These are phyloP conservation scores for Lasioglossum oenotherae DNA, from an alignment of 2,888 invertebrate genomes.

Conservation along the genomic window DNA sequence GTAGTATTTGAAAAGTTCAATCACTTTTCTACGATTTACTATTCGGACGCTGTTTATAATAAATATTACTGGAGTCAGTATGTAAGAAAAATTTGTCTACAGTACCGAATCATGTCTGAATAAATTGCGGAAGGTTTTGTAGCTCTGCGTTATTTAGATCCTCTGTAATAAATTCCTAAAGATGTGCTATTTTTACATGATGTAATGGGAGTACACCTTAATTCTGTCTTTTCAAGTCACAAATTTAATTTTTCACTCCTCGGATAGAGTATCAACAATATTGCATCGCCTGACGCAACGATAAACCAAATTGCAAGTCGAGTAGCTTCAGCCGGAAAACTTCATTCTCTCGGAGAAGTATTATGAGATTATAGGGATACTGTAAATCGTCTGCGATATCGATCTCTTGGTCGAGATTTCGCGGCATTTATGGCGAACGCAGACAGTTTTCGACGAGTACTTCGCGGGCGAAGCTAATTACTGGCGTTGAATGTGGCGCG, in stretches of 20 bases:
- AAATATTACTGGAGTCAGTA: background rate
- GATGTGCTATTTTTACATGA: background rate
- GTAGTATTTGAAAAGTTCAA: background rate
- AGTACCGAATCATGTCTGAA: background rate
- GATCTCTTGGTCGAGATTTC: background rate
- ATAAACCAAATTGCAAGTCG: background rate
- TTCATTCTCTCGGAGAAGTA: background rate
- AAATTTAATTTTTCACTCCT: background rate
- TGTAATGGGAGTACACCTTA: no score
- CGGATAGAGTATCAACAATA: background rate
- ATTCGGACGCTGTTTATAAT: background rate
- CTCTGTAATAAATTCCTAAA: background rate
- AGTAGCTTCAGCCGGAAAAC: background rate
- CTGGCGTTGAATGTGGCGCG: constrained; percentile 26
- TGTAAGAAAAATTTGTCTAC: background rate
- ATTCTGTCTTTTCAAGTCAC: no score
- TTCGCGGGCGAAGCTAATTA: constrained; percentile 25
- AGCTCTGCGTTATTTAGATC: background rate
- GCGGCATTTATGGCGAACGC: background rate
- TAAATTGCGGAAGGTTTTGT: background rate
- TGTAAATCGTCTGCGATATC: background rate
- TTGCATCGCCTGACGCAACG: background rate
- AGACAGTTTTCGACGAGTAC: background rate
- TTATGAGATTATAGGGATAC: background rate
- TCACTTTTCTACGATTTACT: no score